phyloP scores from a whole-genome alignment of 1,140 invertebrate species.

The Cydia pomonella region DNA sequence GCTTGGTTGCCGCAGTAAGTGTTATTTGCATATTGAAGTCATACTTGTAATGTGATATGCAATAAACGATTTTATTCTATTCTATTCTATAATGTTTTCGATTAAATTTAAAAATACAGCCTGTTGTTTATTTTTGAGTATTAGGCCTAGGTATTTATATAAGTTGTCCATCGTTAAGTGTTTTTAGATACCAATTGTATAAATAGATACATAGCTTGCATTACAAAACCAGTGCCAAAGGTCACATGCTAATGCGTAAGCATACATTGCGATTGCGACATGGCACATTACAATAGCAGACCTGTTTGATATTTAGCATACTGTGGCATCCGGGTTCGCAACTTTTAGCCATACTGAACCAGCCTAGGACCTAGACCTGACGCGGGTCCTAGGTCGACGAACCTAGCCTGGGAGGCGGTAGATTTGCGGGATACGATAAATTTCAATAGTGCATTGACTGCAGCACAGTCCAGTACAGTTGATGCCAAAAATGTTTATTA shows the following conservation, averaged over 20 bases:
- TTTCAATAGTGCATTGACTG: constrained; percentile 75
- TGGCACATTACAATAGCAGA: constrained; percentile 23
- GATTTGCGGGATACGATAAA: constrained; percentile 77
- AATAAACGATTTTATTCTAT: no score
- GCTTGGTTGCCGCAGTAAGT: no score
- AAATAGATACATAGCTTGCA: background rate
- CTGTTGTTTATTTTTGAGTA: no score
- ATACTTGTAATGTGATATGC: no score
- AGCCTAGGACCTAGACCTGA: constrained; percentile 61
- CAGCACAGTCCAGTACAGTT: constrained; percentile 46
- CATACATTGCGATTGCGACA: constrained; percentile 2
- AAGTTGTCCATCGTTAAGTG: no score
- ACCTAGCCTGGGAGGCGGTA: constrained; percentile 58
- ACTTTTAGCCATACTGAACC: constrained; percentile 47
- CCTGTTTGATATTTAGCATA: constrained; percentile 35
- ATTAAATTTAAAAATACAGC: no score
- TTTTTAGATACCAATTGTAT: no score
- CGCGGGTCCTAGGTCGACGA: constrained; percentile 72
- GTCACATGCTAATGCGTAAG: constrained; percentile 7
- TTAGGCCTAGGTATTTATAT: no score
- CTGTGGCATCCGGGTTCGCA: constrained; percentile 65
- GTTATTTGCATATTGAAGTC: no score
- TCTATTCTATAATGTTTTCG: no score
- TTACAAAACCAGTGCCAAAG: constrained; percentile 4
- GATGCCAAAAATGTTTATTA: constrained; percentile 6